These are phyloP conservation scores for Podiceps cristatus DNA, from an alignment of 2,113 vertebrate genomes.

Conservation along the genomic window DNA sequence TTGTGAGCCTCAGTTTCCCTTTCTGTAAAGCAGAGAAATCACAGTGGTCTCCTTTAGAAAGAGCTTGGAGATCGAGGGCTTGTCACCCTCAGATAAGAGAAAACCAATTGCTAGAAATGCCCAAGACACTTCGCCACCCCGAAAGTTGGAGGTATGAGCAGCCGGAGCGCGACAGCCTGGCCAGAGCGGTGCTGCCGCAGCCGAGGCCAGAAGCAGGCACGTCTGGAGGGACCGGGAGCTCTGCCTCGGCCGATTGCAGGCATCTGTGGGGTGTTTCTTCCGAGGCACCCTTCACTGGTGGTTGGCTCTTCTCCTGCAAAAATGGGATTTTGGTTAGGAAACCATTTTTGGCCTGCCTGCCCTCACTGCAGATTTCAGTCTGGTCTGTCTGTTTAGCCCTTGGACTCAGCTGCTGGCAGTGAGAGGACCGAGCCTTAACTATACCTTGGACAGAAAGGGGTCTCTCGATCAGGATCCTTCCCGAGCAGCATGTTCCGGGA, in stretches of 20 bases:
- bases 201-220: not conserved
- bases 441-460: not conserved
- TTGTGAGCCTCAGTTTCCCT: not conserved
- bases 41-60: not conserved
- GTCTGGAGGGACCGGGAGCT: not conserved
- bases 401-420: not conserved
- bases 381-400: not conserved
- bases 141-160: not conserved
- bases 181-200: rapidly evolving
- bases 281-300: rapidly evolving
- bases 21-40: not conserved
- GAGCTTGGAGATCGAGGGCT: not conserved
- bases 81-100: not conserved
- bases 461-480: not conserved
- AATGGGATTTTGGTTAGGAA: not conserved
- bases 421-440: not conserved
- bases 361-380: not conserved
- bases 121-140: not conserved
- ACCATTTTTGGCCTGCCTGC: not conserved
- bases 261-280: not conserved
- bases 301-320: not conserved
- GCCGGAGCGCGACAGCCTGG: not conserved
- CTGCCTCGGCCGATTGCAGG: rapidly evolving
- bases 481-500: not conserved
- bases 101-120: not conserved